These are phyloP conservation scores for Xenotilapia flavipinnis DNA, from an alignment of 2,113 vertebrate species.

Conservation along the genomic window DNA sequence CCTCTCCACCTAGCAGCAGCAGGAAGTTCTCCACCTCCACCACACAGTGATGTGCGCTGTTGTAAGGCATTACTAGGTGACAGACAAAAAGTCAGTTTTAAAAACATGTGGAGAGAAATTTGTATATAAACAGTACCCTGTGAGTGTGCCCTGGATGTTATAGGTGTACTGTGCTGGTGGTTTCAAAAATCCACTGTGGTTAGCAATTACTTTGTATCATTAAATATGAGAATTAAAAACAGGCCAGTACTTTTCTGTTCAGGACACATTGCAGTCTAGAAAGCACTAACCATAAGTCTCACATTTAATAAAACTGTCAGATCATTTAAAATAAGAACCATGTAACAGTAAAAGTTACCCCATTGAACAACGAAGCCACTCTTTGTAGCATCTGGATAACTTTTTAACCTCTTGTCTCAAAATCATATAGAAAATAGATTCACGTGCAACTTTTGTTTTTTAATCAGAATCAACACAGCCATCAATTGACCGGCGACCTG, in stretches of 20 bases:
- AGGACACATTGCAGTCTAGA: neutral
- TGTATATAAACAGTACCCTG: neutral
- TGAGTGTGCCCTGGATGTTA: neutral
- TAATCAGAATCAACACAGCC: neutral
- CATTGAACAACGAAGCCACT: neutral
- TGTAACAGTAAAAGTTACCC: neutral
- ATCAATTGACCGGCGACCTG: neutral
- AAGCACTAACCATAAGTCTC: neutral
- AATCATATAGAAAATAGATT: neutral
- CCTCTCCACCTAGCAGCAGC: conserved; percentile 94
- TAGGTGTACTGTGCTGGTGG: neutral
- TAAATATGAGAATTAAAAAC: neutral
- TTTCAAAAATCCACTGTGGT: neutral
- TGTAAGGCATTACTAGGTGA: conserved; percentile 96
- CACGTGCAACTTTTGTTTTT: neutral
- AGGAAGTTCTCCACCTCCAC: conserved; percentile 99
- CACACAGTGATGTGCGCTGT: conserved; percentile 98
- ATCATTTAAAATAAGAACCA: neutral
- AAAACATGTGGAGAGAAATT: neutral
- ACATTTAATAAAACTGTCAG: neutral
- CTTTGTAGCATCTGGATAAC: neutral
- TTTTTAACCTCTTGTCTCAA: neutral
- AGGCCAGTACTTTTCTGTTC: neutral
- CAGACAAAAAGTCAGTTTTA: neutral
- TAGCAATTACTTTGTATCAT: neutral